Conservation (phyloP, 2,113 vertebrate species). For the Lucifuga dentata region DNA sequence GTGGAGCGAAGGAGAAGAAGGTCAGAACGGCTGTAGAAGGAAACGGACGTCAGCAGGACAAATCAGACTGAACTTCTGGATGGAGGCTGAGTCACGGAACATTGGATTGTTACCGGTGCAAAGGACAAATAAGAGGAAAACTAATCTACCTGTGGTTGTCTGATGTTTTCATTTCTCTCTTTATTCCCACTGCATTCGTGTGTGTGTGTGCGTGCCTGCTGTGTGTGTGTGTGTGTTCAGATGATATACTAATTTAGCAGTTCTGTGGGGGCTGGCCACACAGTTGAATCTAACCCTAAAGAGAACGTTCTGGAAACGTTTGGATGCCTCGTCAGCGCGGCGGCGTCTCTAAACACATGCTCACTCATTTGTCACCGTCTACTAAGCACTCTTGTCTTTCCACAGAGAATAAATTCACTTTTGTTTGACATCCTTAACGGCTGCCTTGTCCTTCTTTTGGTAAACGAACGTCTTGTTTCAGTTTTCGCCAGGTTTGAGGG, state of each 20-base stretch:
- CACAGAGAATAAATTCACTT: constrained; percentile 78
- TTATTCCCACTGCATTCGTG: constrained; percentile 43
- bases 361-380: constrained; percentile 67
- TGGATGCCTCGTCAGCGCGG: constrained; percentile 35
- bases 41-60: constrained; percentile 13
- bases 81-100: constrained; percentile 38
- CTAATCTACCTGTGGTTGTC: constrained; percentile 70
- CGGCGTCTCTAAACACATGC: constrained; percentile 47
- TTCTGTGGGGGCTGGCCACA: constrained; percentile 70
- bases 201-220: constrained; percentile 25
- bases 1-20: constrained; percentile 28
- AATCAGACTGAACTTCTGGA: constrained; percentile 40
- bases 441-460: constrained; percentile 30
- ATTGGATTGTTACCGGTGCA: constrained; percentile 23
- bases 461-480: constrained; percentile 16
- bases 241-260: constrained; percentile 26
- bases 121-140: constrained; percentile 48
- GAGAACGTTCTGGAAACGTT: constrained; percentile 72
- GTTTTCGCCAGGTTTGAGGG: constrained; percentile 8
- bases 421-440: constrained; percentile 64
- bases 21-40: constrained; percentile 23
- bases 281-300: constrained; percentile 63
- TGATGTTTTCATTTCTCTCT: constrained; percentile 44
- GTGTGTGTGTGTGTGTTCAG: too few relatives aligned
- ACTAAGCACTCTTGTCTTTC: constrained; percentile 64